phyloP scores from a whole-genome alignment of 2,113 vertebrate species.

The Chaetodon auriga region DNA sequence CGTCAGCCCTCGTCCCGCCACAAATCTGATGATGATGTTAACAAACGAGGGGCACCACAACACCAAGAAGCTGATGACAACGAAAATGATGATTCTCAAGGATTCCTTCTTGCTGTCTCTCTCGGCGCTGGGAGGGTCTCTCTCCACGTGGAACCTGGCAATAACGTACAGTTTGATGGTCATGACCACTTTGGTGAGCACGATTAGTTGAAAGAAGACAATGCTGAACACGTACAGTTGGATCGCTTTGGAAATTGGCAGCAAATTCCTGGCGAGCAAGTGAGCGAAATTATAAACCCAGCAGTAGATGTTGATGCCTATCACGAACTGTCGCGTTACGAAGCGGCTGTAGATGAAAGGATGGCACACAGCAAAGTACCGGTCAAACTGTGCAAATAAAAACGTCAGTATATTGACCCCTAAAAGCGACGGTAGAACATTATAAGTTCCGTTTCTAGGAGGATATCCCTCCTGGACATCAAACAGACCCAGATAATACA shows the following conservation, averaged over 20 bases:
- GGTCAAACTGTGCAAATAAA: slow-evolving; percentile 81
- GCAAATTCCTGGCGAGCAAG: background rate
- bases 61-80: slow-evolving; percentile 76
- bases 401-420: slow-evolving; percentile 79
- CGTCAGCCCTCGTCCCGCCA: slow-evolving; percentile 34
- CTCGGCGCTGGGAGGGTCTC: slow-evolving; percentile 72
- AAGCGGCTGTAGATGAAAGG: slow-evolving; percentile 76
- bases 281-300: slow-evolving; percentile 52
- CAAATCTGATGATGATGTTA: slow-evolving; percentile 72
- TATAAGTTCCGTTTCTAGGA: slow-evolving; percentile 71
- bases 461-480: slow-evolving; percentile 81
- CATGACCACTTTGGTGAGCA: slow-evolving; percentile 78
- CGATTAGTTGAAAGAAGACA: slow-evolving; percentile 64
- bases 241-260: slow-evolving; percentile 36
- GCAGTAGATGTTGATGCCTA: slow-evolving; percentile 68
- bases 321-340: slow-evolving; percentile 52
- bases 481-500: slow-evolving; percentile 80
- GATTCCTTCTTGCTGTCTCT: slow-evolving; percentile 80
- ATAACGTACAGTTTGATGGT: slow-evolving; percentile 81
- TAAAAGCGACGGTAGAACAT: slow-evolving; percentile 71
- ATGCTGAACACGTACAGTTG: slow-evolving; percentile 63
- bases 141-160: slow-evolving; percentile 74
- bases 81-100: slow-evolving; percentile 76
- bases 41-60: slow-evolving; percentile 82
- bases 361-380: slow-evolving; percentile 77